phyloP scores from a whole-genome alignment of 37 sponge, comb jelly and placozoan genomes.

The Chondrilla cf. caribensis region DNA sequence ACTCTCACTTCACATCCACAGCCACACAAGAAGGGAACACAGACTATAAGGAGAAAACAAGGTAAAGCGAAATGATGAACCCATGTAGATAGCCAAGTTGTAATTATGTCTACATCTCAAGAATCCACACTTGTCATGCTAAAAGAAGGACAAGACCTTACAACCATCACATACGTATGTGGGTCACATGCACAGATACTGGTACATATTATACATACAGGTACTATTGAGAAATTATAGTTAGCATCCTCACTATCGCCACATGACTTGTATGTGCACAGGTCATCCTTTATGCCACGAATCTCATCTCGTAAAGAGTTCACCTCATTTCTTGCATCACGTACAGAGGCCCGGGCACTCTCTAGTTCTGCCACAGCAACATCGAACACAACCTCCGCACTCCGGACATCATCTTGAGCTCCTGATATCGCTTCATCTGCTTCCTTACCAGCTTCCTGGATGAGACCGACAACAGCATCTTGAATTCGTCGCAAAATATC shows the following conservation, averaged over 20 bases:
- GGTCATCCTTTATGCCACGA: too few species aligned
- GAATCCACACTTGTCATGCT: too few species aligned
- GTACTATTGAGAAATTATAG: too few species aligned
- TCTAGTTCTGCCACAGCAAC: not conserved
- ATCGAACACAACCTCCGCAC: not conserved
- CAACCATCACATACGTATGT: too few species aligned
- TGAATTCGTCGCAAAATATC: not conserved
- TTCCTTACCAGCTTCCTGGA: not conserved
- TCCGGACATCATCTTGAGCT: not conserved
- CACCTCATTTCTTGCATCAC: not conserved
- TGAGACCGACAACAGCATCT: not conserved
- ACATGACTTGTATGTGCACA: too few species aligned
- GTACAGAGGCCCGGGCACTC: not conserved
- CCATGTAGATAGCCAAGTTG: too few species aligned
- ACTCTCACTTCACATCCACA: conserved; percentile 11
- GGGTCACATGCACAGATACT: too few species aligned
- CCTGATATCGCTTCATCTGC: not conserved
- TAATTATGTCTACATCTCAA: too few species aligned
- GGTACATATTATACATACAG: too few species aligned
- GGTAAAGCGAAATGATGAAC: not conserved
- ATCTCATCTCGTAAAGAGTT: not conserved
- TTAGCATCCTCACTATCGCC: too few species aligned
- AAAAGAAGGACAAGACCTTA: too few species aligned
- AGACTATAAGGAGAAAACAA: conserved; percentile 1
- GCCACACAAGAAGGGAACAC: conserved; percentile 17